Base-by-base conservation (phyloP, 2,888 invertebrate genomes). In the Epinotia bilunana region DNA sequence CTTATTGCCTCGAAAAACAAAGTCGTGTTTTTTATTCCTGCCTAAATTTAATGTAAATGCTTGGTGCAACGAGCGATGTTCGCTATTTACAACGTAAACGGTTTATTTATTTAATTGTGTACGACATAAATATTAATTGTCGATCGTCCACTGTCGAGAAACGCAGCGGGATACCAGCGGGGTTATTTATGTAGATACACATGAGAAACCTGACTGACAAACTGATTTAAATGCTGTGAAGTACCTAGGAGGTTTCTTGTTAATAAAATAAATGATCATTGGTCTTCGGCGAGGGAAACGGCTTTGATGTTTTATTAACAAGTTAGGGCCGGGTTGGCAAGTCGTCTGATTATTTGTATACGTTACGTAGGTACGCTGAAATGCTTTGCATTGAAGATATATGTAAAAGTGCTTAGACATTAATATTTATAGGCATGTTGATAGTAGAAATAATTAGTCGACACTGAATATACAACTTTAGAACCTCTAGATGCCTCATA, bases 121-220 rank as follows among this genome's bases (percentile, higher is more conserved):
- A 70, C 70, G 71, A 74, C 74, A 74, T 74, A 39, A 74, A 71
- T 71, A 74, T 74, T 74, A 74, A 74, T 74, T 60, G 64, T 65
- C 65, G 53, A 71, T 74, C 71, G 74, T 70, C 70, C 58, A 49
- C 46, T 53, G 60, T 60, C 74, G 71, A 71, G 74, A 55, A 74
- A 71, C 74, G 53, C 74, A 53, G 65, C 74, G 65, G 71, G 73
- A 60, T n/a, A 58, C 57, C 74, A 39, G 6, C 64, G 60, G 55
- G 58, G 53, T 60, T 74, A 65, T 74, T 74, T 74, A 74, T 74
- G 65, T 74, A 65, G 53, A 62, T 63, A 63, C 70, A 71, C 74
- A 71, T 55, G 74, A 74, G 74, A 70, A 69, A 71, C 71, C 65
- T 74, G 64, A 65, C 70, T 71, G 60, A 74, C 70, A 57, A 69